Base-by-base conservation (phyloP, 53 echinoderm and acorn worm species). In the Henricia sp. region DNA sequence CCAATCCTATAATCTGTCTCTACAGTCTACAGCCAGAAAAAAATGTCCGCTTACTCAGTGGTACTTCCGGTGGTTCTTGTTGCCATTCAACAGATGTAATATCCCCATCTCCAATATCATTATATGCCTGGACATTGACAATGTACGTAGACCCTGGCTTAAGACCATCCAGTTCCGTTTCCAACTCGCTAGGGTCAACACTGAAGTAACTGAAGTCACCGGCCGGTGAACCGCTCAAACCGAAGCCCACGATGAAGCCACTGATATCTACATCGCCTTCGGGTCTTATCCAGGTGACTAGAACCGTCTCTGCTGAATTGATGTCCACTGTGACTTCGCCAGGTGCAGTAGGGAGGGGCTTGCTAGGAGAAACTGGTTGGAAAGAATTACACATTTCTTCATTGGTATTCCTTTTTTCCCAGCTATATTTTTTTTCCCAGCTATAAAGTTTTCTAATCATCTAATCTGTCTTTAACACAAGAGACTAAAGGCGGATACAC, bases 91-190 rank as follows among this genome's bases (percentile, higher is more conserved):
- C 46, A 19, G 35, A 32, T 29, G 35, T 32, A 3, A 63, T 52
- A 16, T 64, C 39, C 27, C 88, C 88, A 13, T 83, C 88, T 50
- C 63, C 88, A 17, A 82, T 67, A 33, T 72, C 82, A 51, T 53
- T 83, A 36, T 83, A 88, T 0, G 83, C 88, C 29, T 83, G 83
- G 6, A 88, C 66, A 10, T 71, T 64, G 37, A 72, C 88, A 30
- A 50, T 40, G 32, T 88, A 88, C 6, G 62, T 48, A 1, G 73
- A 54, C 14, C 57, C 80, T 1, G 78, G 56, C 32, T 69, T 80
- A n/a, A 80, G 29, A 2, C 48, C 63, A 3, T 80, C 80, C 48
- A 80, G 40, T 36, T 80, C 80, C 38, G 32, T 14, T 13, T 43
- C 46, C 1, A 60, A 43, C 38, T 80, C 64, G 1, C 64, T 64